Evolutionary conservation across 2,113 vertebrate genomes (phyloP), one percentile per base, ranked within the genome.

Genomic region (Eublepharis macularius): DNA sequence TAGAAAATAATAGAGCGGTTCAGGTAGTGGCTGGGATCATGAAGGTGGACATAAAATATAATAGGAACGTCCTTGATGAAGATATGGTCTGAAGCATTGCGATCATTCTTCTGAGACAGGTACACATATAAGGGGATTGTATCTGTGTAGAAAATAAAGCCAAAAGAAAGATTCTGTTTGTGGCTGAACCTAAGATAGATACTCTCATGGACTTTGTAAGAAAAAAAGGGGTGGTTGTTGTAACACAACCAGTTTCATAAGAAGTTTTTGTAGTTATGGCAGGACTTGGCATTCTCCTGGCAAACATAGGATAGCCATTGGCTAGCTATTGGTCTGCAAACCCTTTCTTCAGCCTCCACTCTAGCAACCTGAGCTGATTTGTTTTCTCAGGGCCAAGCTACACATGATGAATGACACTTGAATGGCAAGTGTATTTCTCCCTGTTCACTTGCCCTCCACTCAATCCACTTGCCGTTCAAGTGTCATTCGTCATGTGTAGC

Each of bases 21-120:
- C 68, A 99, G 96, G 82, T 98, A 99, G 78, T 96, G 78, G 69
- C 98, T 98, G 86, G 98, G 98, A 86, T 99, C 98, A 0, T 99
- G 98, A 66, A 99, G 87, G 76, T 94, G 93, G 79, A 97, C 97
- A 4, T 94, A 92, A 86, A 99, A 99, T 2, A 92, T 89, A 29
- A 99, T 95, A 32, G 98, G 97, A 4, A 97, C 95, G 43, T 96
- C 96, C 81, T 96, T 96, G 87, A 98, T 95, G 92, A 98, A 99
- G 82, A 97, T 95, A 6, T 96, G 96, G n/a, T 97, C 96, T 0
- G 97, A 97, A 66, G 95, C 85, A 92, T 98, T 98, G 82, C 95
- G 93, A 41, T 97, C 96, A 6, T 97, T 96, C 89, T 97, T 98
- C 95, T 99, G 99, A 84, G 91, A 97, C 92, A 99, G 96, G 69